phyloP scores from a whole-genome alignment of 2,797 vertebrate genomes.

The Dryobates pubescens region DNA sequence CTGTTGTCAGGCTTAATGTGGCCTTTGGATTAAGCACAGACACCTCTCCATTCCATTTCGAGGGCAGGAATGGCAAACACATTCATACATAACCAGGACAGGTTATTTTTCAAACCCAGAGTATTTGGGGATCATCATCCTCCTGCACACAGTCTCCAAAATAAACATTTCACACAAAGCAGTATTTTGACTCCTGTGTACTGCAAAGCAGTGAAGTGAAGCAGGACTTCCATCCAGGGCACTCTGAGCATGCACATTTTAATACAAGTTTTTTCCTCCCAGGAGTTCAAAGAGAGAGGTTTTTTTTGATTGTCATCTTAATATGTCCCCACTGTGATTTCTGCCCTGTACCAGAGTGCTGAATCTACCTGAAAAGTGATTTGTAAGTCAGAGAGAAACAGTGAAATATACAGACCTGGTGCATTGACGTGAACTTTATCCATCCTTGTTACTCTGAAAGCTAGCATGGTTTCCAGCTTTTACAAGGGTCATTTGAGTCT shows the following conservation, averaged over 20 bases:
- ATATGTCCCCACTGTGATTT: conserved; percentile 32
- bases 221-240: background rate
- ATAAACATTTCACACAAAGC: background rate
- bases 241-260: background rate
- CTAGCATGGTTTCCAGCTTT: conserved; percentile 7
- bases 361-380: conserved; percentile 1
- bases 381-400: conserved; percentile 3
- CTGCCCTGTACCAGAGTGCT: background rate
- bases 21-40: background rate
- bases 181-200: background rate
- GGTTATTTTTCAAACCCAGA: background rate
- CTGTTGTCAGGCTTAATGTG: background rate
- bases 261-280: background rate
- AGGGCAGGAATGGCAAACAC: background rate
- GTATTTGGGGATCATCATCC: background rate
- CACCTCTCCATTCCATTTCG: background rate
- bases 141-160: background rate
- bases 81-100: background rate
- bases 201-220: background rate
- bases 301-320: conserved; percentile 18
- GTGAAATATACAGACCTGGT: background rate
- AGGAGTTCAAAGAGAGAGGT: background rate
- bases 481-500: conserved; percentile 49
- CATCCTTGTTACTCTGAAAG: conserved; percentile 11
- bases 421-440: background rate